A percentile compares a stretch with the other conserved stretches of the same genome.
Conservation (phyloP, 2,113 vertebrate genomes). For the Anhinga rufa region DNA sequence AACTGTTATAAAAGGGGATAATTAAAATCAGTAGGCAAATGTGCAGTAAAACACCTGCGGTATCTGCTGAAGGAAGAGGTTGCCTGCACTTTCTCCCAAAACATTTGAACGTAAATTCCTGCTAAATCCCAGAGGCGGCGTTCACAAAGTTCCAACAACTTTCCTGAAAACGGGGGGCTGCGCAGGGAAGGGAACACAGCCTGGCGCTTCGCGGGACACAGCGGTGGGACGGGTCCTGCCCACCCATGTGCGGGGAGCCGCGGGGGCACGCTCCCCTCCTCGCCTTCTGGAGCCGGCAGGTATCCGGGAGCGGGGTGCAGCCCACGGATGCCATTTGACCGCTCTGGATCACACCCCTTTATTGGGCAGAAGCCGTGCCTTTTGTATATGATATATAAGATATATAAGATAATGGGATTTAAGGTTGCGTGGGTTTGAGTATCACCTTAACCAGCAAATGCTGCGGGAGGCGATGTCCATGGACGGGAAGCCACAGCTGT, state of each 20-base stretch:
- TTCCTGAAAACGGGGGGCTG: neutral
- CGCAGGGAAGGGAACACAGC: accelerated
- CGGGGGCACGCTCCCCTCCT: neutral
- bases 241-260: accelerated
- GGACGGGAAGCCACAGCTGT: neutral
- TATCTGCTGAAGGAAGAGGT: neutral
- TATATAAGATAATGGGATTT: no score
- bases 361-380: no score
- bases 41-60: neutral
- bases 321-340: no score
- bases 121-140: neutral
- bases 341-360: no score
- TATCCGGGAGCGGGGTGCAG: no score
- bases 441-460: no score
- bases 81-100: neutral
- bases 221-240: neutral
- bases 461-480: no score
- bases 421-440: no score
- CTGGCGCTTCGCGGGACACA: accelerated
- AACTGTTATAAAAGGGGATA: accelerated
- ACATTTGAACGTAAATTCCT: neutral
- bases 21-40: neutral
- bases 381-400: no score
- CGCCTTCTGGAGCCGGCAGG: neutral
- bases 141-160: neutral